phyloP scores from a whole-genome alignment of 2,797 vertebrate genomes.

The Lepilemur ruficaudatus region DNA sequence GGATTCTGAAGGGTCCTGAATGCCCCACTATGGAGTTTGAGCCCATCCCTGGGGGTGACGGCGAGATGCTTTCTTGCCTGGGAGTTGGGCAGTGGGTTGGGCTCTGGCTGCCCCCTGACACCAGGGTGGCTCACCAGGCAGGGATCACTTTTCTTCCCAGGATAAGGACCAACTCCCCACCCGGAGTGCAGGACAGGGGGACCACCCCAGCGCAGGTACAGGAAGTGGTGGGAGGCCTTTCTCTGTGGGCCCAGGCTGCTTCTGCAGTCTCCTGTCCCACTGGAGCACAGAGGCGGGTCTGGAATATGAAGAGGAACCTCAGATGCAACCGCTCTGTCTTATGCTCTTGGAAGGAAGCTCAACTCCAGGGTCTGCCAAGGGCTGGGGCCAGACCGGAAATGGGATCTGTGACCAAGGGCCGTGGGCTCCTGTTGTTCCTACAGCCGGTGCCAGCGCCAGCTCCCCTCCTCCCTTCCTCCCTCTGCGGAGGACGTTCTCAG shows the following conservation, averaged over 20 bases:
- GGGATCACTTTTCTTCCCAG: background rate
- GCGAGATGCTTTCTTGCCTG: background rate
- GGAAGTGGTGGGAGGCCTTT: constrained; percentile 50
- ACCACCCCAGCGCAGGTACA: constrained; percentile 50
- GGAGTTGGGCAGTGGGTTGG: background rate
- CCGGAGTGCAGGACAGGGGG: constrained; percentile 1
- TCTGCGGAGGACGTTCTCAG: constrained; percentile 65
- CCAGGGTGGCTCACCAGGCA: background rate
- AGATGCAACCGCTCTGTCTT: background rate
- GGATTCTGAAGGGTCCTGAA: background rate
- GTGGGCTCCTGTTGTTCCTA: background rate
- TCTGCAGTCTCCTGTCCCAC: background rate
- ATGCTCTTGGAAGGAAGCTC: background rate
- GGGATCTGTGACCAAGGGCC: background rate
- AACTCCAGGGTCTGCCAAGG: constrained; percentile 37
- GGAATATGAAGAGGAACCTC: constrained; percentile 18
- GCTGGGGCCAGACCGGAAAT: constrained; percentile 59
- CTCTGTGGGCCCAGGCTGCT: background rate
- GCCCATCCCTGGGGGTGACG: background rate
- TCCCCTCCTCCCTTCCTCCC: background rate
- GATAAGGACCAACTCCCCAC: background rate
- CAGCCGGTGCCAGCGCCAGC: constrained; percentile 37
- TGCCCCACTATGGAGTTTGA: background rate
- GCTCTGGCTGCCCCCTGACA: background rate
- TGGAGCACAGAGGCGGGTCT: background rate